A percentile compares a stretch with the other conserved stretches of the same genome.
These are phyloP conservation scores for Paragorgia papillata DNA, from an alignment of 92 coral and sea anemone genomes.

Conservation along the genomic window DNA sequence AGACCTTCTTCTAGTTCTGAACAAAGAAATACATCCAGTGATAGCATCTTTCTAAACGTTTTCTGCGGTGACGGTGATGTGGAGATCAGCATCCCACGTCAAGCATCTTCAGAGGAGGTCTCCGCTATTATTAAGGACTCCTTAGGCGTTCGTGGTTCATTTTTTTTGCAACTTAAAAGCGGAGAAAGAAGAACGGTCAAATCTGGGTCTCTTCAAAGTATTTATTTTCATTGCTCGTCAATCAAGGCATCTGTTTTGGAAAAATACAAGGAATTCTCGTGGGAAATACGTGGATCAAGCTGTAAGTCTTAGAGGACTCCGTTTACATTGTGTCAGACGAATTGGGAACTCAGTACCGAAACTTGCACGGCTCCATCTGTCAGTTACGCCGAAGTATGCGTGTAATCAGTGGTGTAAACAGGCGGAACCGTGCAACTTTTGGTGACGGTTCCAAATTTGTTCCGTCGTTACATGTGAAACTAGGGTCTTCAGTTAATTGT, in stretches of 20 bases:
- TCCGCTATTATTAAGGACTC: slow-evolving; percentile 17
- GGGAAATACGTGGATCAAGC: slow-evolving; percentile 33
- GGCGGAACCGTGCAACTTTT: too few relatives aligned
- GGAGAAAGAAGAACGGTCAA: slow-evolving; percentile 3
- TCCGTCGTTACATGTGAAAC: too few relatives aligned
- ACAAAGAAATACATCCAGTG: background rate
- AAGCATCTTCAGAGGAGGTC: slow-evolving; percentile 29
- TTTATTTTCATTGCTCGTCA: slow-evolving; percentile 35
- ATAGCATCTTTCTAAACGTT: background rate
- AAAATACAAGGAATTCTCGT: slow-evolving; percentile 18
- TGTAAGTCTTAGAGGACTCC: slow-evolving; percentile 37
- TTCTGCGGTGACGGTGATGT: slow-evolving; percentile 25
- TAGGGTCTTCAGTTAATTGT: too few relatives aligned
- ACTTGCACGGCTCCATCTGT: too few relatives aligned
- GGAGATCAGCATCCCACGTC: slow-evolving; percentile 8
- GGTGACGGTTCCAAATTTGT: too few relatives aligned
- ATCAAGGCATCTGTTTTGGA: slow-evolving; percentile 38
- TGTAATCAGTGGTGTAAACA: too few relatives aligned
- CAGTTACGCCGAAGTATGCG: too few relatives aligned
- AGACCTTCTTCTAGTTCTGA: background rate
- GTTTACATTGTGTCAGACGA: too few relatives aligned
- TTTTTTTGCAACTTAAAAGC: slow-evolving; percentile 14
- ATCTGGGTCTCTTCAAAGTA: background rate
- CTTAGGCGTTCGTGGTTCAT: slow-evolving; percentile 42
- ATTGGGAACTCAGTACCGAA: too few relatives aligned